Percentiles rank a stretch among this genome's conserved stretches.
Evolutionary conservation across 2,113 vertebrate species (phyloP).

Genomic region (Platysteira castanea): DNA sequence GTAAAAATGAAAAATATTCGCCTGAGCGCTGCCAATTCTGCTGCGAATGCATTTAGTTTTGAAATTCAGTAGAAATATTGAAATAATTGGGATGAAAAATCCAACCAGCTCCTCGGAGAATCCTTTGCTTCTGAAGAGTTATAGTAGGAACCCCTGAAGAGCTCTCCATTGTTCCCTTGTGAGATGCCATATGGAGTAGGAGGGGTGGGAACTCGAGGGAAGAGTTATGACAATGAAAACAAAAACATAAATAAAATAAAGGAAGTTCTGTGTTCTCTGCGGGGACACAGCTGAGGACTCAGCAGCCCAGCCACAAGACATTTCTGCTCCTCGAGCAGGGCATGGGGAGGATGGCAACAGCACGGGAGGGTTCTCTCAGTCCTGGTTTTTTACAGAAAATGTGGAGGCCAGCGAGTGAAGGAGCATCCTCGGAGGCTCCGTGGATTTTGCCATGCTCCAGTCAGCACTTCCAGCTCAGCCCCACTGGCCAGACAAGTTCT

Average conservation of each 20-base stretch:
- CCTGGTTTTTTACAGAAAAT: neutral
- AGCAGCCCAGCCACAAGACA: neutral
- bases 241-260: constrained; percentile 65
- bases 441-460: neutral
- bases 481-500: neutral
- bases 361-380: neutral
- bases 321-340: neutral
- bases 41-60: neutral
- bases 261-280: constrained; percentile 56
- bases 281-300: neutral
- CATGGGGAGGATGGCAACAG: neutral
- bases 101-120: constrained; percentile 19
- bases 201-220: constrained; percentile 53
- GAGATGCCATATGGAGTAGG: constrained; percentile 65
- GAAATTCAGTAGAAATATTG: constrained; percentile 48
- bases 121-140: constrained; percentile 39
- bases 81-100: constrained; percentile 48
- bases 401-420: neutral
- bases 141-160: constrained; percentile 40
- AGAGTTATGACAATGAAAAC: constrained; percentile 65
- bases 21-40: neutral
- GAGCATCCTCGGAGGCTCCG: neutral
- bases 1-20: constrained; percentile 62
- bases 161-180: constrained; percentile 54
- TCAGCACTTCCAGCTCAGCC: neutral